Base-by-base conservation (phyloP, 2,113 vertebrate species). In the Pelecanoides urinatrix region DNA sequence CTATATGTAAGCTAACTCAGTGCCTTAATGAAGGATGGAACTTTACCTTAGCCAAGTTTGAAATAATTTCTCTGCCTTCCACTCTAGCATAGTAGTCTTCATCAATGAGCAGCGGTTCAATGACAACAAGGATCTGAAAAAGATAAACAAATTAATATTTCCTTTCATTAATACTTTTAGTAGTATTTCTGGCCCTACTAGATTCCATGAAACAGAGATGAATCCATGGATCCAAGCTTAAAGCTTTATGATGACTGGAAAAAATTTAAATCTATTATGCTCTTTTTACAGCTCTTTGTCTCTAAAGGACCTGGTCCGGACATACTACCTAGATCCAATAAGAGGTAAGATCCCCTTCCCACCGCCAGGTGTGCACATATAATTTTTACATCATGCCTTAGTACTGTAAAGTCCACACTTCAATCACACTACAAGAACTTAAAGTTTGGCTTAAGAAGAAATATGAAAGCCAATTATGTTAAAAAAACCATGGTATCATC, bases 11-110 rank as follows among this genome's bases (percentile, higher is more conserved):
- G 44, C 11, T 86, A 76, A 63, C 11, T 74, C 2, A 2, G 30
- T 44, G 59, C 16, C 32, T 38, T 52, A 76, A 47, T 10, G 6
- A 85, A 84, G 19, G 36, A 53, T 30, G 16, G 21, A n/a, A 73
- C 20, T n/a, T 61, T 63, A 99, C 99, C 99, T 99, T 99, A 59
- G 99, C 99, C 98, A 99, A 98, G 97, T 99, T 99, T 22, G 99
- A 99, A 97, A 99, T 99, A 90, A 99, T 99, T 95, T 99, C 99
- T 98, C 99, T 98, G 96, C 99, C 99, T 98, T 99, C 99, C 72
- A 99, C 99, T 99, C 99, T 98, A 95, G 99, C 99, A 63, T 99
- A 99, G 95, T 99, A 99, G 94, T 99, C 99, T 98, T 99, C 99
- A 99, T 99, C 99, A 97, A 99, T 99, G 97, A 99, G 97, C 92